These are phyloP conservation scores for Delichon dasypus DNA, from an alignment of 2,797 vertebrate species.

Conservation along the genomic window DNA sequence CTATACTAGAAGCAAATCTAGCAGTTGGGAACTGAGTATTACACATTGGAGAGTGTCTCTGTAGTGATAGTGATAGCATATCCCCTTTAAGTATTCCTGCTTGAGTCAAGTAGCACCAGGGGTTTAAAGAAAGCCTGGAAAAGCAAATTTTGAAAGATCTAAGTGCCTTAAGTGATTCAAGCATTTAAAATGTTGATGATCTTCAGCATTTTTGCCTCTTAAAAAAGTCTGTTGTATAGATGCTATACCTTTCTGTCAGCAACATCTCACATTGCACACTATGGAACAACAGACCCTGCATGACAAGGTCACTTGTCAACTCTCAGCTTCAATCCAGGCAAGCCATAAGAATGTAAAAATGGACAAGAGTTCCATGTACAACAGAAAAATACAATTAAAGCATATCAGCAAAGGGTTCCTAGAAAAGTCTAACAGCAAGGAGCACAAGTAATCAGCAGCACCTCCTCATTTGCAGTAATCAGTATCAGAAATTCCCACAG, in stretches of 20 bases:
- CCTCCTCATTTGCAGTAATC: background rate
- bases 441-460: background rate
- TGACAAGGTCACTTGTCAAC: background rate
- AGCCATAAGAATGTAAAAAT: background rate
- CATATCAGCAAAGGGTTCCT: background rate
- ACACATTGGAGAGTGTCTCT: background rate
- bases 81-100: background rate
- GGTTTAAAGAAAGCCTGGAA: background rate
- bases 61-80: background rate
- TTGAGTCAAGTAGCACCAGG: background rate
- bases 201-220: background rate
- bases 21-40: background rate
- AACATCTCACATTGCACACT: background rate
- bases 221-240: background rate
- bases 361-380: background rate
- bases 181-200: background rate
- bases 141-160: background rate
- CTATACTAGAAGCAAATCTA: background rate
- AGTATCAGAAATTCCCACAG: background rate
- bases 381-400: background rate
- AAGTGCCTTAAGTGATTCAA: background rate
- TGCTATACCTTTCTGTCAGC: background rate
- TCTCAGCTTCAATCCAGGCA: background rate
- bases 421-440: background rate
- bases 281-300: rapidly evolving